These are phyloP conservation scores for Willisornis vidua DNA, from an alignment of 2,113 vertebrate genomes.

Conservation along the genomic window DNA sequence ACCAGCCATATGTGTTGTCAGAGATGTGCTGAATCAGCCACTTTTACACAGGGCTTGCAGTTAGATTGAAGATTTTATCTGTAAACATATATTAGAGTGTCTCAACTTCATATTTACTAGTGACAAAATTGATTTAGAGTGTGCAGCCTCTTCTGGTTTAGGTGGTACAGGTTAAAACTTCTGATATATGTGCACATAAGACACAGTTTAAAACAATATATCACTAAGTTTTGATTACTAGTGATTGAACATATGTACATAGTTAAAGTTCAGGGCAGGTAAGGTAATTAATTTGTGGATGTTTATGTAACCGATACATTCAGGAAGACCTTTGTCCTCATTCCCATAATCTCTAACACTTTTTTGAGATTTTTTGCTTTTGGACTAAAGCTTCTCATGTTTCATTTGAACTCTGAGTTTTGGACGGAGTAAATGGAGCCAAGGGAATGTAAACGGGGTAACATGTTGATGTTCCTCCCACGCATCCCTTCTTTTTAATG, in stretches of 20 bases:
- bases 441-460: not conserved
- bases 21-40: not conserved
- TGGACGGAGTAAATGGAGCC: not conserved
- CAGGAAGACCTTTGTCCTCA: not conserved
- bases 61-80: not conserved
- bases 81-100: not conserved
- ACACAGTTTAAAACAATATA: fast-evolving
- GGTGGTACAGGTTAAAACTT: not conserved
- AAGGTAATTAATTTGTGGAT: not conserved
- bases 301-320: not conserved
- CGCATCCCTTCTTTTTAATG: not conserved
- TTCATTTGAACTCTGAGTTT: constrained; percentile 40
- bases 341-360: not conserved
- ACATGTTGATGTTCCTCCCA: constrained; percentile 25
- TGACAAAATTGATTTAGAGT: not conserved
- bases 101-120: not conserved
- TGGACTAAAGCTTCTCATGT: not conserved
- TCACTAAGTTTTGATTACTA: not conserved
- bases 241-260: not conserved
- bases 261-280: not conserved
- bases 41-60: not conserved
- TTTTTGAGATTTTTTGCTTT: not conserved
- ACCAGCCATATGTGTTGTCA: not conserved
- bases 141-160: not conserved
- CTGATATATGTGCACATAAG: not conserved